Evolutionary conservation across 2,113 vertebrate species (phyloP).

Genomic region (Ceyx cyanopectus): DNA sequence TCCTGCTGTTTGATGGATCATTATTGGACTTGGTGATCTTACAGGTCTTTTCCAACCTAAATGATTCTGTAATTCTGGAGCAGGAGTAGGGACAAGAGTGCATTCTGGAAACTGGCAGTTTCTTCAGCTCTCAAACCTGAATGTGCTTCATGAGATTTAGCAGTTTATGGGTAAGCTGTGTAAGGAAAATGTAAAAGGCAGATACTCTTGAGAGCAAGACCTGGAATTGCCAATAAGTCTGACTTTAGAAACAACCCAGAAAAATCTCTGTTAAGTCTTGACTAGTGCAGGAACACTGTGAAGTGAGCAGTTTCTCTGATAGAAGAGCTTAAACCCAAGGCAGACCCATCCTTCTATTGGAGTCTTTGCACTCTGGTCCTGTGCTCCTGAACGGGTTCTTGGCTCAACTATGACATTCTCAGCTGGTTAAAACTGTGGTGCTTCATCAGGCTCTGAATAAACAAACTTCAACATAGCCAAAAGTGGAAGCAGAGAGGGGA

Average conservation of each 20-base stretch:
- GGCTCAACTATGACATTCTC: background rate
- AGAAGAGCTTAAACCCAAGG: background rate
- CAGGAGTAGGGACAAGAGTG: background rate
- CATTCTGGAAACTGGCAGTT: background rate
- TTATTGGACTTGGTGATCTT: background rate
- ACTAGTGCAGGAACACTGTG: background rate
- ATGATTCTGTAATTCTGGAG: background rate
- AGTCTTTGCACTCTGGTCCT: background rate
- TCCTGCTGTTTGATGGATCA: background rate
- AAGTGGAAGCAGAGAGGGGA: slow-evolving; percentile 19
- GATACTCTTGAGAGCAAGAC: background rate
- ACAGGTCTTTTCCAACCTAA: too few species aligned
- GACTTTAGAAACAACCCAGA: background rate
- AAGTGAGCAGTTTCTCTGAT: background rate
- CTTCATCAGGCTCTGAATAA: slow-evolving; percentile 19
- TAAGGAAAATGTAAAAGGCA: background rate
- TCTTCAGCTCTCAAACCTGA: background rate
- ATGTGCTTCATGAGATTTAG: background rate
- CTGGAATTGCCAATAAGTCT: background rate
- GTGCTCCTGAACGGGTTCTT: background rate
- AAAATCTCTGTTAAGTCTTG: background rate
- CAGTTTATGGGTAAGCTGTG: background rate
- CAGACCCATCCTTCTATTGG: background rate
- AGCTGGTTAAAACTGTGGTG: background rate
- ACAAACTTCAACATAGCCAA: slow-evolving; percentile 2